Conservation (phyloP, 1,140 invertebrate species). For the Pectinophora gossypiella region DNA sequence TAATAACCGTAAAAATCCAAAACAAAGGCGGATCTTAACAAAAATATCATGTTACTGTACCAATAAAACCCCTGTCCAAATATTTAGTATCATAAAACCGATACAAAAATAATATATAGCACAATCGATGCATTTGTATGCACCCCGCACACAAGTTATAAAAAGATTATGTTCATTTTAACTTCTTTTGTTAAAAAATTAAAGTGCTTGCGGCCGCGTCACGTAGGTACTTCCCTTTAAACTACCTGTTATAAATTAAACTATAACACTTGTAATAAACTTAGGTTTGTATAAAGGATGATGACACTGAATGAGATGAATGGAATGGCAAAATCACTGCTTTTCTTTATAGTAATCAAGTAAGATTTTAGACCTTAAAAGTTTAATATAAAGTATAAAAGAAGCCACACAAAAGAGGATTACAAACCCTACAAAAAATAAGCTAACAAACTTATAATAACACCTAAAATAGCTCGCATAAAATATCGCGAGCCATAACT, state of each 20-base stretch:
- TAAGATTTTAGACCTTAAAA: too few relatives aligned
- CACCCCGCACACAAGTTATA: constrained; percentile 50
- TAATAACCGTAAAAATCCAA: constrained; percentile 57
- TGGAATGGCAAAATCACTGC: too few relatives aligned
- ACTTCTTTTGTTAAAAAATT: constrained; percentile 56
- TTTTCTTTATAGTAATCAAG: too few relatives aligned
- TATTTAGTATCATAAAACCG: constrained; percentile 70
- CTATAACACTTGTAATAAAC: constrained; percentile 29
- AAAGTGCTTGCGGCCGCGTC: constrained; percentile 50
- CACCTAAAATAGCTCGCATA: too few relatives aligned
- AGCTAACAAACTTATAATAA: constrained; percentile 24
- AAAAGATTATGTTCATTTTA: constrained; percentile 63
- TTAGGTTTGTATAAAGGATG: too few relatives aligned
- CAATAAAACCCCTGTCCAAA: constrained; percentile 69
- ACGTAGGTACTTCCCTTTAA: constrained; percentile 59
- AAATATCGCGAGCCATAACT: too few relatives aligned
- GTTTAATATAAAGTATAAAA: too few relatives aligned
- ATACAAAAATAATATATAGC: constrained; percentile 69
- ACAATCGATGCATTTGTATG: constrained; percentile 66
- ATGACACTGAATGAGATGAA: too few relatives aligned
- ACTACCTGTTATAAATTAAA: constrained; percentile 63
- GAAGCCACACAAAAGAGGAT: too few relatives aligned
- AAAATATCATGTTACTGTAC: constrained; percentile 68
- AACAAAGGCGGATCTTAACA: constrained; percentile 41
- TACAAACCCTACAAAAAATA: constrained; percentile 21